A percentile compares a stretch with the other conserved stretches of the same genome.
phyloP scores from a whole-genome alignment of 2,888 invertebrate genomes.

The Balanococcus diminutus region DNA sequence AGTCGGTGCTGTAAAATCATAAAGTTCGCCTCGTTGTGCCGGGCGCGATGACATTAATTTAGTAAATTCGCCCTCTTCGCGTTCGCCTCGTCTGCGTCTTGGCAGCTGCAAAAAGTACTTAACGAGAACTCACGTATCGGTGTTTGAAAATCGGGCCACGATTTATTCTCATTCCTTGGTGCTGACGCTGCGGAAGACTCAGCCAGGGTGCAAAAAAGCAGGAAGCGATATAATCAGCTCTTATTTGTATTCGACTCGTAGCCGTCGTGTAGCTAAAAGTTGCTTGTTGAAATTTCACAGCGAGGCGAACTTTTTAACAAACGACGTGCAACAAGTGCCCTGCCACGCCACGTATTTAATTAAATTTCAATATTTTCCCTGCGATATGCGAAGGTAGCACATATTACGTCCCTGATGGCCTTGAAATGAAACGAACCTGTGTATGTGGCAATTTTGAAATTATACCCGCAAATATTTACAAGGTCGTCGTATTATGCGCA shows the following conservation, averaged over 20 bases:
- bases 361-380: not conserved
- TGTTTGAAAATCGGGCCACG: not conserved
- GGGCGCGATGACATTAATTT: not conserved
- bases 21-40: not conserved
- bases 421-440: not conserved
- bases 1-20: not conserved
- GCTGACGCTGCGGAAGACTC: not conserved
- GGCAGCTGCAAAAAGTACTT: not conserved
- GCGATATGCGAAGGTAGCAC: not conserved
- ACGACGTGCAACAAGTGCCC: not conserved
- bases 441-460: not conserved
- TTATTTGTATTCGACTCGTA: not conserved
- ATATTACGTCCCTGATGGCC: too few relatives aligned
- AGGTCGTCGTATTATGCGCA: not conserved
- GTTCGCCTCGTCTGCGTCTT: not conserved
- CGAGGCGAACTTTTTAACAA: not conserved
- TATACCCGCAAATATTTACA: not conserved
- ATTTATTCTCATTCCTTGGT: not conserved
- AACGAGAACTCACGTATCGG: not conserved
- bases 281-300: not conserved
- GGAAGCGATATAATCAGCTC: not conserved
- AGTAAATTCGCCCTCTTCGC: not conserved
- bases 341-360: not conserved
- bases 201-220: not conserved
- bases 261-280: not conserved